These are phyloP conservation scores for Calypte anna DNA, from an alignment of 2,113 vertebrate species.

Conservation along the genomic window DNA sequence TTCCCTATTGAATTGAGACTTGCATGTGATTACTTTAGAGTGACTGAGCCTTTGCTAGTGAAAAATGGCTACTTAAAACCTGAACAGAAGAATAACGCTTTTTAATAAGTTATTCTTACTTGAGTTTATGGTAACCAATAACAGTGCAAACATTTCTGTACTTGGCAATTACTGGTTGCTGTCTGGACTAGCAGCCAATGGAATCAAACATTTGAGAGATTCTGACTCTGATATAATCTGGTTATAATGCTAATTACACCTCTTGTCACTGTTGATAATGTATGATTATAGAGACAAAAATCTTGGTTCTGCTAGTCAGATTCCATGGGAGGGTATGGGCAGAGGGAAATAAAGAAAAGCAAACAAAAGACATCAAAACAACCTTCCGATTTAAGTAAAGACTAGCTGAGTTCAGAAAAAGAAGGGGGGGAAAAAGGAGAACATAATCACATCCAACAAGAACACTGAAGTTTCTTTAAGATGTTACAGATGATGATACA, in stretches of 20 bases:
- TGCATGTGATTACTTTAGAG: not conserved
- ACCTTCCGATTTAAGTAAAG: not conserved
- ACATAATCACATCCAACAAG: not conserved
- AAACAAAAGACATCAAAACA: constrained; percentile 9
- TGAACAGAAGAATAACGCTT: not conserved
- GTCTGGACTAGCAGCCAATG: constrained; percentile 21
- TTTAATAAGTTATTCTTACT: not conserved
- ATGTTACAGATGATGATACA: not conserved
- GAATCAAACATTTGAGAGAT: constrained; percentile 5
- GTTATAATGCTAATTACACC: constrained; percentile 52
- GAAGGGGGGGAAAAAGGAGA: not conserved
- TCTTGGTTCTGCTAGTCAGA: constrained; percentile 3
- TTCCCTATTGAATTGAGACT: not conserved
- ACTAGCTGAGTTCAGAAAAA: not conserved
- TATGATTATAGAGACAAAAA: constrained; percentile 46
- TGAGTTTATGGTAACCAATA: constrained; percentile 5
- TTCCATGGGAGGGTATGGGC: not conserved
- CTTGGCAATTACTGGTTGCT: not conserved
- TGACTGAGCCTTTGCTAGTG: not conserved
- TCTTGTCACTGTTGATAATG: constrained; percentile 10
- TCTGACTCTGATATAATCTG: constrained; percentile 24
- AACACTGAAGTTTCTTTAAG: not conserved
- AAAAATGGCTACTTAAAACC: not conserved
- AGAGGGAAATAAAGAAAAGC: not conserved
- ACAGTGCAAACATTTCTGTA: constrained; percentile 5